Evolutionary conservation across 2,797 vertebrate genomes (phyloP).

Genomic region (Tauraco hartlaubi): DNA sequence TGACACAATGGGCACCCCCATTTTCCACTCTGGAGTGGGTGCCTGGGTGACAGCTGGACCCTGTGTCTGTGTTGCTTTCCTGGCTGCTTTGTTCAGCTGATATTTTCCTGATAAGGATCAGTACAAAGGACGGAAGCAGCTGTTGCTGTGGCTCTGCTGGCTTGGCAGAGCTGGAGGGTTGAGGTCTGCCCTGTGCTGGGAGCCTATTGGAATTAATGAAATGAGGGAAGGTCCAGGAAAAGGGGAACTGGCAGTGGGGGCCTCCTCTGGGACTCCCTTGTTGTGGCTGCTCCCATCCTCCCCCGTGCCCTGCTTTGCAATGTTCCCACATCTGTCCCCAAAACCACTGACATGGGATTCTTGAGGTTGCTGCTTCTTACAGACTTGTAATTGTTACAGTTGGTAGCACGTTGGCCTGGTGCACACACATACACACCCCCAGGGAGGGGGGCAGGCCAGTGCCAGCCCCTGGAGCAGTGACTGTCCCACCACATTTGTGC

Average conservation of each 20-base stretch:
- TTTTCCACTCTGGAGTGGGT: not conserved
- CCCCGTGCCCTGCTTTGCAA: slow-evolving; percentile 60
- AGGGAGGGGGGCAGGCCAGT: not conserved
- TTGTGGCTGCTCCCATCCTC: not conserved
- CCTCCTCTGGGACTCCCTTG: not conserved
- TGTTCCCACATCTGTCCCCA: rapidly evolving
- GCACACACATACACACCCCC: not conserved
- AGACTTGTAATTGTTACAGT: not conserved
- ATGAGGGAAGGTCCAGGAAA: not conserved
- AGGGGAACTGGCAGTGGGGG: rapidly evolving
- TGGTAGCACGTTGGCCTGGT: not conserved
- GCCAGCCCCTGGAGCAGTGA: not conserved
- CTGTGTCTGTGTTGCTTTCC: rapidly evolving
- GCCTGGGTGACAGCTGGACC: not conserved
- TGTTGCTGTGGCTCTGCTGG: not conserved
- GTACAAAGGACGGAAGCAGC: not conserved
- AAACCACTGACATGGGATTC: not conserved
- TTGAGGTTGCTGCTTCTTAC: not conserved
- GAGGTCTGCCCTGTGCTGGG: not conserved
- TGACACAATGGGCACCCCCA: not conserved
- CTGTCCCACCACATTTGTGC: rapidly evolving
- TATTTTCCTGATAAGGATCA: not conserved
- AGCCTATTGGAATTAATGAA: not conserved
- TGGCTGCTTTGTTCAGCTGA: not conserved
- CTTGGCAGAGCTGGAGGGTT: not conserved